A percentile compares a stretch with the other conserved stretches of the same genome.
Conservation (phyloP, 2,888 invertebrate species). For the Elegia similella region DNA sequence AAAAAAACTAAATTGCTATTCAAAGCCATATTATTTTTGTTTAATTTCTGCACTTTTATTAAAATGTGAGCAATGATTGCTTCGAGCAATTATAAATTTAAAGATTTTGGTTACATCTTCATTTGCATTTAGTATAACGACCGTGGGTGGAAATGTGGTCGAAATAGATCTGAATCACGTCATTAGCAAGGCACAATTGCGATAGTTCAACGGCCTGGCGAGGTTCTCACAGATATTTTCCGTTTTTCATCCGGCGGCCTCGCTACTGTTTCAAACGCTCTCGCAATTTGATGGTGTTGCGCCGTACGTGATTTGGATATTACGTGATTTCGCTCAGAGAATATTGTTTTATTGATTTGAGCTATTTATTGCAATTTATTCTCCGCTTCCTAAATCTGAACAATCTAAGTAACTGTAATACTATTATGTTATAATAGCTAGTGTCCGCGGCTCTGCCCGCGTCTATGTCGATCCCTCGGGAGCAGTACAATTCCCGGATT, state of each 20-base stretch:
- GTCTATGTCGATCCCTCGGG: too few species aligned
- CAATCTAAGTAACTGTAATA: too few species aligned
- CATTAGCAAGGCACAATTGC: conserved; percentile 44
- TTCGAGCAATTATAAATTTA: conserved; percentile 10
- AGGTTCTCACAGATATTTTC: conserved; percentile 58
- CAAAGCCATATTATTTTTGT: neutral
- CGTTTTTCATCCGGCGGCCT: conserved; percentile 54
- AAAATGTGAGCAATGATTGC: neutral
- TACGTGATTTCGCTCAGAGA: neutral
- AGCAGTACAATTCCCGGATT: too few species aligned
- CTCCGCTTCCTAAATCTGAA: too few species aligned
- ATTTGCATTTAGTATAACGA: conserved; percentile 33
- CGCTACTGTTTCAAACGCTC: conserved; percentile 11
- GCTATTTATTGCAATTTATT: neutral
- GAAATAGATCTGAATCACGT: conserved; percentile 42
- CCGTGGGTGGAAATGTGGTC: conserved; percentile 38
- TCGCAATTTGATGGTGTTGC: conserved; percentile 7
- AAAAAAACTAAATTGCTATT: neutral
- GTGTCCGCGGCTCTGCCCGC: too few species aligned
- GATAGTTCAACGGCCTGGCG: conserved; percentile 61
- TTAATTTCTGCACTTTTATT: neutral
- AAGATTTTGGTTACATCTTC: conserved; percentile 2
- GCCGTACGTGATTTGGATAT: neutral
- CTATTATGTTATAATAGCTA: too few species aligned
- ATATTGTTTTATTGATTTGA: neutral